Percentiles rank a stretch among this genome's conserved stretches.
phyloP scores from a whole-genome alignment of 2,888 invertebrate genomes.

The Antheraea assamensis region DNA sequence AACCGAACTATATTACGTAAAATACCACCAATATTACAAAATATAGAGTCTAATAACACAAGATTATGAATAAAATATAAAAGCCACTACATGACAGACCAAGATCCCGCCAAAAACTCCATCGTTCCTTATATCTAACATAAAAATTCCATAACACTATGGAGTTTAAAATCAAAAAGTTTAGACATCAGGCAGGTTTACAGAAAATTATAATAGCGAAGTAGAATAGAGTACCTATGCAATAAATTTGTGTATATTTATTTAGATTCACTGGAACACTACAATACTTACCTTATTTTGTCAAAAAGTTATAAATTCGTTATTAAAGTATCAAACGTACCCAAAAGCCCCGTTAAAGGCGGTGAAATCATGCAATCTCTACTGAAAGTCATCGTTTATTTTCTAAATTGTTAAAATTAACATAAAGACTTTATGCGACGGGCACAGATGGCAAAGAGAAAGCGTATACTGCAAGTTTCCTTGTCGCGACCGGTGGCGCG shows the following conservation, averaged over 20 bases:
- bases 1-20: too few species aligned
- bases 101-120: too few species aligned
- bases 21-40: too few species aligned
- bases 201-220: too few species aligned
- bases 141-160: too few species aligned
- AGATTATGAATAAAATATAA: too few species aligned
- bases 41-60: too few species aligned
- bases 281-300: not conserved
- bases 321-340: not conserved
- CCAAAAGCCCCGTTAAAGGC: not conserved
- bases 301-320: not conserved
- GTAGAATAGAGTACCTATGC: too few species aligned
- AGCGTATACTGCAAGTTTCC: conserved; percentile 3
- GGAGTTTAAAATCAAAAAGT: too few species aligned
- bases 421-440: not conserved
- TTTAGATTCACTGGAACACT: not conserved
- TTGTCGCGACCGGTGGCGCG: not conserved
- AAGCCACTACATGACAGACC: too few species aligned
- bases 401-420: not conserved
- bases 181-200: too few species aligned
- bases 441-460: conserved; percentile 8
- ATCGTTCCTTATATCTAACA: too few species aligned
- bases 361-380: conserved; percentile 5
- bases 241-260: not conserved
- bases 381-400: conserved; percentile 3